These are phyloP conservation scores for Oppia nitens DNA, from an alignment of 1,140 invertebrate species.

Conservation along the genomic window DNA sequence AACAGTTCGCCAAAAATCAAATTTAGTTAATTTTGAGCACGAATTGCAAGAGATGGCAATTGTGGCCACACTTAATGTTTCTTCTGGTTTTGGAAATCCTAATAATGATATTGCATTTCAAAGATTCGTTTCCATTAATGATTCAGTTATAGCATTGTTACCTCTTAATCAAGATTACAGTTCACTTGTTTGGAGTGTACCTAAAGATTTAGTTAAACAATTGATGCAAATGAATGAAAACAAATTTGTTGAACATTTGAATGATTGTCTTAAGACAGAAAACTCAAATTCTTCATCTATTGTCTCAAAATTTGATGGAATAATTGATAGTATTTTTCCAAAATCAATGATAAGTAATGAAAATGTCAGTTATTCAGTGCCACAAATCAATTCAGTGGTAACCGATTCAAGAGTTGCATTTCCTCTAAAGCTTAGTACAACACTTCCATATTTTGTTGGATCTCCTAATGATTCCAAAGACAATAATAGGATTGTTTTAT, in stretches of 20 bases:
- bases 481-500: constrained; percentile 18
- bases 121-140: constrained; percentile 9
- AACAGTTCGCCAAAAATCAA: constrained; percentile 7
- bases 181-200: constrained; percentile 13
- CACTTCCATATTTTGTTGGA: constrained; percentile 11
- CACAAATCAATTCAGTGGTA: constrained; percentile 46
- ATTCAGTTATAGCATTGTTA: constrained; percentile 14
- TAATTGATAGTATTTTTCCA: background rate
- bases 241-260: constrained; percentile 10
- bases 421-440: constrained; percentile 61
- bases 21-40: constrained; percentile 11
- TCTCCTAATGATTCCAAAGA: constrained; percentile 7
- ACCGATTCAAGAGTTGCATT: constrained; percentile 57
- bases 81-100: background rate
- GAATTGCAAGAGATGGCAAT: constrained; percentile 13
- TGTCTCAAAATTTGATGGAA: background rate
- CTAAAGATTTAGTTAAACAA: background rate
- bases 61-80: constrained; percentile 16
- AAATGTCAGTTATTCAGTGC: constrained; percentile 35
- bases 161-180: constrained; percentile 11
- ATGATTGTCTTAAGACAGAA: constrained; percentile 1
- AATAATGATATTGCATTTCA: constrained; percentile 15
- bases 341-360: background rate
- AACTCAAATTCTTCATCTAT: background rate
- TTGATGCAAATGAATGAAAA: constrained; percentile 14